phyloP scores from a whole-genome alignment of 2,888 invertebrate genomes.

The Acanthosepion lycidas region DNA sequence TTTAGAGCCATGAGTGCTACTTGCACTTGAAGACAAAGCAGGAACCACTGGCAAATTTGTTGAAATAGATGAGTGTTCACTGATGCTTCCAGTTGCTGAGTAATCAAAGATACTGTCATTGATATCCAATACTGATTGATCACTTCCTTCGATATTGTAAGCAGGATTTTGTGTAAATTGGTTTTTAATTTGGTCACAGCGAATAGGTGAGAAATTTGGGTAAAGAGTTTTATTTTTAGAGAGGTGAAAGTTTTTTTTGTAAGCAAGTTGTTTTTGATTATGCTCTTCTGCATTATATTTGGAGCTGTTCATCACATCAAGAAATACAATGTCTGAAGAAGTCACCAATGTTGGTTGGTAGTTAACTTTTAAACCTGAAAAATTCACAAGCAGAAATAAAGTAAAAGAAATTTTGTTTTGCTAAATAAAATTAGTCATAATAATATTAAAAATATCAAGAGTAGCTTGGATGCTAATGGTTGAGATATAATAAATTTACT shows the following conservation, averaged over 20 bases:
- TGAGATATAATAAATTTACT: too few species aligned
- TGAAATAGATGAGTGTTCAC: conserved; percentile 61
- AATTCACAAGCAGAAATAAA: not conserved
- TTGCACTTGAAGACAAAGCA: conserved; percentile 56
- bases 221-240: not conserved
- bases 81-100: conserved; percentile 52
- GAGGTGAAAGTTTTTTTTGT: not conserved
- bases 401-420: too few species aligned
- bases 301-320: not conserved
- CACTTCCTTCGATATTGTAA: conserved; percentile 53
- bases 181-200: conserved; percentile 6
- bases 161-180: not conserved
- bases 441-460: too few species aligned
- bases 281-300: not conserved
- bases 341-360: not conserved
- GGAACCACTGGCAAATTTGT: conserved; percentile 67
- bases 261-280: not conserved
- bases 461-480: too few species aligned
- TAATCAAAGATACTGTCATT: conserved; percentile 65
- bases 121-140: conserved; percentile 51
- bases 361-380: not conserved
- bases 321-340: too few species aligned
- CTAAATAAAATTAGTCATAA: too few species aligned
- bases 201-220: not conserved
- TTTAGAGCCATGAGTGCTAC: not conserved